Evolutionary conservation across 2,113 vertebrate genomes (phyloP), one percentile per base, ranked within the genome.

Genomic region (Oryzias curvinotus): DNA sequence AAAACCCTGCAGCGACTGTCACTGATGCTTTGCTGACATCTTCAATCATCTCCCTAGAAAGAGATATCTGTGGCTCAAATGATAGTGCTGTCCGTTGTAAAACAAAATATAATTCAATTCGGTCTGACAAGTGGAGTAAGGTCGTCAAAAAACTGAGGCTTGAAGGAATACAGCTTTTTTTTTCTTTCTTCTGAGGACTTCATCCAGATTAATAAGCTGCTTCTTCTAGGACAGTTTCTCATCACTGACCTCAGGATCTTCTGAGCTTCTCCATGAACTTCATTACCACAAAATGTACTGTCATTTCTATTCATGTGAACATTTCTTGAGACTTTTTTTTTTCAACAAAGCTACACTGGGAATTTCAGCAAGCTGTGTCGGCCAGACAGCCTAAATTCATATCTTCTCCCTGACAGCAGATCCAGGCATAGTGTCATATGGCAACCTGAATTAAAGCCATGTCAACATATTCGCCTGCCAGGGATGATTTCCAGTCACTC

Each of bases 391-490:
- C 56, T 65, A 75, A 75, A 67, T 83, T 62, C 53, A 57, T 56
- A 51, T 78, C 78, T 52, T 48, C 52, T 16, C 57, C 21, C 19
- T 68, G 43, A 70, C 68, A 59, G 50, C 46, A 64, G 58, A 59
- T 52, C 47, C 54, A 43, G 48, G 42, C 77, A 57, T 50, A 62
- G 85, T 76, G 81, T 90, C 77, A 79, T 60, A 72, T 87, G 69
- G 86, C 87, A 73, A 70, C 72, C 73, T 87, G 86, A 86, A 83
- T 91, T 86, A 87, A 90, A 86, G 82, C 57, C 14, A 82, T 87
- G 88, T 91, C 91, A 89, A 90, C 89, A 91, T 85, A 85, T 88
- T 87, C 72, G 57, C 62, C 69, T 70, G 56, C 80, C 85, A 75
- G 83, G 74, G 75, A 81, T 81, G 81, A 59, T 83, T 88, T 88